Base-by-base conservation (phyloP, 2,888 invertebrate genomes). In the Hemicrepidius hirtus region DNA sequence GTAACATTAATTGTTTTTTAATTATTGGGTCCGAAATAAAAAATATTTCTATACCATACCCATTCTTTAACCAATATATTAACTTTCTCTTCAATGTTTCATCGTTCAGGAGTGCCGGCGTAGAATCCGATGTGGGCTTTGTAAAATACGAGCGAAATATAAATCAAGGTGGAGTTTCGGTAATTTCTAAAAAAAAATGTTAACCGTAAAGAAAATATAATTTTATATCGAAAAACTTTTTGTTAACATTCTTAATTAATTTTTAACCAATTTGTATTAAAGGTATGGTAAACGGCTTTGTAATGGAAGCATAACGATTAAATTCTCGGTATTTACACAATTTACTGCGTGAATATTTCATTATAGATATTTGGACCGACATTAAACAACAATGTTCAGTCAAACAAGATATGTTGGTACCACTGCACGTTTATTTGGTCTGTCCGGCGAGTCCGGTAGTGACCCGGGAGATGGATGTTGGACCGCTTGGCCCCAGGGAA, bases 391-490 rank as follows among this genome's bases (percentile, higher is more conserved):
- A 69, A 68, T 71, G 74, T 74, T 68, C 74, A 74, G 68, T 74
- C 71, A 75, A 75, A 75, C 69, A 75, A 72, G 72, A 70, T 72
- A 72, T 67, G 68, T 72, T 69, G 72, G 72, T 75, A 67, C 68
- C 73, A 63, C 67, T 73, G 75, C 55, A 67, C 77, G 76, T 78
- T 78, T 78, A 78, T 78, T 78, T 77, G 78, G 77, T 75, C 76
- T 75, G 75, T 75, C 77, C 78, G 73, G 78, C 64, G 69, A 75
- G 76, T 75, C 76, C 73, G 76, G 74, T 75, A 77, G 76, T 74
- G 80, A 78, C 80, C 80, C 77, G 78, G 69, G 80, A 82, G 82
- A 81, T 82, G 80, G 82, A 82, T 82, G 82, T 81, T 80, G 82
- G 81, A 75, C 78, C 77, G 76, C 69, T 77, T 77, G 75, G 79